phyloP scores from a whole-genome alignment of 2,797 vertebrate genomes.

The Oophaga sylvatica region DNA sequence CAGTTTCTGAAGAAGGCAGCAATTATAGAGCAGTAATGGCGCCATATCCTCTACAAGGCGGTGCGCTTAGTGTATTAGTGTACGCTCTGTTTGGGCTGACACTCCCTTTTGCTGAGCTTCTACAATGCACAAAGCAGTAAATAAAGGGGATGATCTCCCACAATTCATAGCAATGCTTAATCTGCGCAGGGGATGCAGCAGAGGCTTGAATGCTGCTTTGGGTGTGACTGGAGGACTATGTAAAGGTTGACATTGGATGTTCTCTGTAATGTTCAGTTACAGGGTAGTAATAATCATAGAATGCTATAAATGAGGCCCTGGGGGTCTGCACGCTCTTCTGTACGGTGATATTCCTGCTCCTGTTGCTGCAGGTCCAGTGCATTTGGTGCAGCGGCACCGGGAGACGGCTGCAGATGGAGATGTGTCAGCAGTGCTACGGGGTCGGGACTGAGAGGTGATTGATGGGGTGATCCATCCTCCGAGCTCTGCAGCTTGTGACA shows the following conservation, averaged over 20 bases:
- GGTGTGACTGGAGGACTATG: neutral
- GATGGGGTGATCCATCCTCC: neutral
- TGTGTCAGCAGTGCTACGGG: constrained; percentile 61
- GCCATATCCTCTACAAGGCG: no score
- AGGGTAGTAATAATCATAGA: neutral
- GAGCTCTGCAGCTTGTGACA: neutral
- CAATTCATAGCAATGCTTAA: neutral
- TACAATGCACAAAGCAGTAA: no score
- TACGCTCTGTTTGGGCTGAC: no score
- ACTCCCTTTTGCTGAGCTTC: no score
- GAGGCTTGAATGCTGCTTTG: neutral
- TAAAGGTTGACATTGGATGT: neutral
- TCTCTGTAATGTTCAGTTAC: neutral
- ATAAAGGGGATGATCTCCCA: no score
- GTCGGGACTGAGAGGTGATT: constrained; percentile 55
- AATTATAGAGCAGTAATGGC: no score
- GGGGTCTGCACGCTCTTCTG: no score
- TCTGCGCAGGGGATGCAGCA: neutral
- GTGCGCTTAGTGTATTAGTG: no score
- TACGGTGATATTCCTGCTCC: neutral
- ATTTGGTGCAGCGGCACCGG: constrained; percentile 63
- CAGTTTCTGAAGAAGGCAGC: no score
- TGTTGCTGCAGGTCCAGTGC: constrained; percentile 62
- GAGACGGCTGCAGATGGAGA: neutral
- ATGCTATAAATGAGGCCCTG: no score